A percentile compares a stretch with the other conserved stretches of the same genome.
Evolutionary conservation across 1,140 invertebrate species (phyloP).

Genomic region (Drosophila ambigua): DNA sequence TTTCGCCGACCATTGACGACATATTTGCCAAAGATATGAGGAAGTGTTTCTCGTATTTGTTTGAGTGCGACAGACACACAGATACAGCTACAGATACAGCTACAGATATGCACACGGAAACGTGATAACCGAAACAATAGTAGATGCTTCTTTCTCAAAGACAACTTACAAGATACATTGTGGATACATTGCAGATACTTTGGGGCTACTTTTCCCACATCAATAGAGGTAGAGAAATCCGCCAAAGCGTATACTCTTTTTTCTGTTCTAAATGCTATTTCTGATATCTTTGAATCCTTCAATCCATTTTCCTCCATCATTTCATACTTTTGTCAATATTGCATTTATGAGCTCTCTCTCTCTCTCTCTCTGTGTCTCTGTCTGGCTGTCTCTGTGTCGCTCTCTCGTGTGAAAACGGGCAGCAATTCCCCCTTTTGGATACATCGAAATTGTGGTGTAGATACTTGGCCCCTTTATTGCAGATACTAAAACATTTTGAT

Average conservation of each 20-base stretch:
- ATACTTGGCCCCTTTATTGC: constrained; percentile 3
- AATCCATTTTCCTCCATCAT: no score
- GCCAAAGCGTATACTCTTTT: no score
- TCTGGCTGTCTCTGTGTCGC: no score
- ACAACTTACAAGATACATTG: no score
- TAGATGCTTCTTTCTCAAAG: not conserved
- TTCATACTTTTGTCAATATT: no score
- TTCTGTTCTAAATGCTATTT: no score
- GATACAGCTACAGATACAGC: not conserved
- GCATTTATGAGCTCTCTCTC: no score
- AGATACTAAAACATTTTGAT: constrained; percentile 37
- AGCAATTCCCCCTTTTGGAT: not conserved
- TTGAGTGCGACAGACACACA: constrained; percentile 4
- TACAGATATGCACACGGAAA: constrained; percentile 18
- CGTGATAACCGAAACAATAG: constrained; percentile 7
- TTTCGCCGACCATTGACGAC: constrained; percentile 28
- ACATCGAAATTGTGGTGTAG: constrained; percentile 24
- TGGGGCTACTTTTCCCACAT: no score
- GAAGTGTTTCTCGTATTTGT: constrained; percentile 44
- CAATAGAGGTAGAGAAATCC: no score
- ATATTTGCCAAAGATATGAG: constrained; percentile 54
- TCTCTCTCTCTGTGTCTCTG: no score
- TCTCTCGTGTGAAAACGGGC: not conserved
- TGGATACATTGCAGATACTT: no score
- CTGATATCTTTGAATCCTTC: no score